Evolutionary conservation across 2,113 vertebrate genomes (phyloP).

Genomic region (Protobothrops mucrosquamatus): DNA sequence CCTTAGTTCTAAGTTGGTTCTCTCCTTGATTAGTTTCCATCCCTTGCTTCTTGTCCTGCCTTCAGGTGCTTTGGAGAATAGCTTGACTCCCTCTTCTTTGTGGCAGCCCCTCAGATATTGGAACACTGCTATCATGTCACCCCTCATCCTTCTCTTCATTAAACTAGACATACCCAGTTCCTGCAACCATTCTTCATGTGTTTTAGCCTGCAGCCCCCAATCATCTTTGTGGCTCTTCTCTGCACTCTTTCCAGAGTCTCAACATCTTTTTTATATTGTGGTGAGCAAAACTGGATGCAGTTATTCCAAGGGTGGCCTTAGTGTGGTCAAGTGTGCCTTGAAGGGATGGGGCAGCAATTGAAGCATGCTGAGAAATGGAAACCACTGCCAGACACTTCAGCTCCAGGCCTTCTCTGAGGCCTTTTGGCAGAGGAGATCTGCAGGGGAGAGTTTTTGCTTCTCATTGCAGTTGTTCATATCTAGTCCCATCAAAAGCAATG

Average conservation of each 20-base stretch:
- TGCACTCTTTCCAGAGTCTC: neutral
- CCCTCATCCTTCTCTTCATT: neutral
- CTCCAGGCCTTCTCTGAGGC: neutral
- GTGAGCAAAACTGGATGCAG: neutral
- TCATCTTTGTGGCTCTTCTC: neutral
- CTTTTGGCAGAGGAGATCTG: neutral
- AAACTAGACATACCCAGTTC: neutral
- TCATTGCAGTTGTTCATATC: neutral
- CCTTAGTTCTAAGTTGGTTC: neutral
- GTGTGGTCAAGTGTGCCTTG: neutral
- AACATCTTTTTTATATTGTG: neutral
- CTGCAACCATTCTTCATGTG: neutral
- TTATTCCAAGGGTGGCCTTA: neutral
- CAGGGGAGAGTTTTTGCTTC: neutral
- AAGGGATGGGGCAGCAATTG: neutral
- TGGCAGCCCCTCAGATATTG: neutral
- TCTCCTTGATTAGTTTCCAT: neutral
- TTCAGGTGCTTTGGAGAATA: neutral
- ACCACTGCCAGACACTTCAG: neutral
- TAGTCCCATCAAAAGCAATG: neutral
- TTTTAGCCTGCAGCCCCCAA: neutral
- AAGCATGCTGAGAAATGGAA: neutral
- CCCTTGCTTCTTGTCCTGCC: neutral
- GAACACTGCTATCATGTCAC: neutral
- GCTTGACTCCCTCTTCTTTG: neutral